Conservation (phyloP, 2,888 invertebrate genomes). For the Drosophila subquinaria region DNA sequence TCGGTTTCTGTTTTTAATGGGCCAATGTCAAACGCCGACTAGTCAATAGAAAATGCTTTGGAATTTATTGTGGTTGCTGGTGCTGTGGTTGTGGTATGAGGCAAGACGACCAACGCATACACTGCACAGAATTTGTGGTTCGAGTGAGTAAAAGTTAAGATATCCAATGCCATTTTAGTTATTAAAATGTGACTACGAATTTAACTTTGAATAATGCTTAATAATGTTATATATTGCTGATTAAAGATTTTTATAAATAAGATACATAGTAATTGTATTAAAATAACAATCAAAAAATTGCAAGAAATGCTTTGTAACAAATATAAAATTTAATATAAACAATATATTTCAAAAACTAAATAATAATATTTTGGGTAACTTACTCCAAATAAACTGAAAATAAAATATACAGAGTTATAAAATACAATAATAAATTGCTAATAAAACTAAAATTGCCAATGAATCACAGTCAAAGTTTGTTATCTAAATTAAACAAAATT, state of each 20-base stretch:
- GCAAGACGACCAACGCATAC: constrained; percentile 16
- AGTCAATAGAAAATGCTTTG: constrained; percentile 61
- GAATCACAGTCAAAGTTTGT: constrained; percentile 13
- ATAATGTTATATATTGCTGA: neutral
- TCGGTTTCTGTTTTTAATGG: constrained; percentile 21
- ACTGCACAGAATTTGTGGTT: neutral
- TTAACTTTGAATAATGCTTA: neutral
- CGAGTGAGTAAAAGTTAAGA: constrained; percentile 57
- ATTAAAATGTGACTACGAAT: neutral
- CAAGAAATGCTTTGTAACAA: neutral
- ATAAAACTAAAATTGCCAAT: neutral
- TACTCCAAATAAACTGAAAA: neutral
- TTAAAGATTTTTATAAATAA: neutral
- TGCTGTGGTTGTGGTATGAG: constrained; percentile 60
- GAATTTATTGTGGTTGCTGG: constrained; percentile 59
- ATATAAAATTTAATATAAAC: too few species aligned
- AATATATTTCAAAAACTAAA: too few species aligned
- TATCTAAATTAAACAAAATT: constrained; percentile 66
- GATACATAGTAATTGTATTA: neutral
- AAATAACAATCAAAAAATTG: neutral
- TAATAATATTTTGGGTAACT: neutral
- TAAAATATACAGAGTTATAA: neutral
- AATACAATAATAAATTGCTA: neutral
- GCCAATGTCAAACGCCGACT: constrained; percentile 33
- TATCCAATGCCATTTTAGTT: neutral